A percentile compares a stretch with the other conserved stretches of the same genome.
phyloP scores from a whole-genome alignment of 2,888 invertebrate genomes.

The Nomada fabriciana region DNA sequence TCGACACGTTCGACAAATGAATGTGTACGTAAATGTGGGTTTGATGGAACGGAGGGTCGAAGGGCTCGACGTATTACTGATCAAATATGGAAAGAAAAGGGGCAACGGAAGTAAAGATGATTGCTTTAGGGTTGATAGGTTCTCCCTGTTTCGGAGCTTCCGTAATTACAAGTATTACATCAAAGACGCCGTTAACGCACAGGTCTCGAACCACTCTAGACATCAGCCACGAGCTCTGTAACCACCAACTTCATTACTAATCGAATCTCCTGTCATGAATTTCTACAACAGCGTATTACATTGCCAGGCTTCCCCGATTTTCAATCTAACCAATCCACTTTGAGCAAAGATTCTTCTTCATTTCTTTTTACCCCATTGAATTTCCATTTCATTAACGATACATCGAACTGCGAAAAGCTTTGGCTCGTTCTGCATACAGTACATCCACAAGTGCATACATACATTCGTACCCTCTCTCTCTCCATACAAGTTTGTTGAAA shows the following conservation, averaged over 20 bases:
- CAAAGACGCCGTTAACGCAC: neutral
- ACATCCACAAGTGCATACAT: too few relatives aligned
- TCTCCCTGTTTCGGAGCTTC: neutral
- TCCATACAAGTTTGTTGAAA: too few relatives aligned
- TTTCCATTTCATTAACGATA: neutral
- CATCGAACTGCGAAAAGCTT: neutral
- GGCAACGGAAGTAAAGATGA: too few relatives aligned
- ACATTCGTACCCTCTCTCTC: too few relatives aligned
- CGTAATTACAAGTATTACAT: neutral
- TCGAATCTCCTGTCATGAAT: neutral
- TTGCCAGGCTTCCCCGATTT: neutral
- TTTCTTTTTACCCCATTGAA: neutral
- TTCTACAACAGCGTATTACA: conserved; percentile 11
- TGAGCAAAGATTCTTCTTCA: too few relatives aligned
- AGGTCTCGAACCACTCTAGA: conserved; percentile 4
- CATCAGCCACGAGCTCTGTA: neutral
- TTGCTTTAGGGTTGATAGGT: too few relatives aligned
- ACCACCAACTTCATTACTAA: conserved; percentile 12
- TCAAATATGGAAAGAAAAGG: too few relatives aligned
- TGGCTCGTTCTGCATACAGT: too few relatives aligned
- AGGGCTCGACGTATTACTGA: too few relatives aligned
- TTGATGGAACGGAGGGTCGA: too few relatives aligned
- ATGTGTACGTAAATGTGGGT: too few relatives aligned
- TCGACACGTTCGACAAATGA: too few relatives aligned
- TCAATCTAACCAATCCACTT: neutral